These are phyloP conservation scores for Ctenosaura bakeri DNA, from an alignment of 2,797 vertebrate genomes.

Conservation along the genomic window DNA sequence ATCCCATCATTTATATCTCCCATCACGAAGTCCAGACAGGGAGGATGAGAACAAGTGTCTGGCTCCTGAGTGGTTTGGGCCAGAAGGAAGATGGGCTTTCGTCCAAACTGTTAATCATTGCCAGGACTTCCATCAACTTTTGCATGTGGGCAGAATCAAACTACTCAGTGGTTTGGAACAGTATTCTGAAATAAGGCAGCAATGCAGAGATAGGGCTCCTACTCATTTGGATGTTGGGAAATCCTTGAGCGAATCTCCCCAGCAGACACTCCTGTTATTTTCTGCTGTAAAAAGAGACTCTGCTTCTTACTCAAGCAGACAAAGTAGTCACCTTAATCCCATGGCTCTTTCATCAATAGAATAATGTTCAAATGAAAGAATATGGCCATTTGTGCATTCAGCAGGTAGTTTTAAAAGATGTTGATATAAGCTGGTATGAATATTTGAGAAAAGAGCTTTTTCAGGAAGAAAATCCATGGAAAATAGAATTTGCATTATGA, in stretches of 20 bases:
- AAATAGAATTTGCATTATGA: neutral
- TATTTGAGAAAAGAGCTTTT: neutral
- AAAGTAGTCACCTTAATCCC: neutral
- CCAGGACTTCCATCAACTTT: neutral
- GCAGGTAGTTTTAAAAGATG: neutral
- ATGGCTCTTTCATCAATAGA: neutral
- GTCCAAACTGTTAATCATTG: slow-evolving; percentile 5
- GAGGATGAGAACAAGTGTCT: neutral
- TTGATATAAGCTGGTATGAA: neutral
- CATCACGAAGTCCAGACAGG: slow-evolving; percentile 11
- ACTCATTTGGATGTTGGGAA: no score
- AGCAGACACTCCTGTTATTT: neutral
- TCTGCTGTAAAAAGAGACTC: neutral
- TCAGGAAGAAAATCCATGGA: neutral
- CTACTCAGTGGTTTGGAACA: neutral
- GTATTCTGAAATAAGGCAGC: neutral
- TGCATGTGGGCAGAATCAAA: neutral
- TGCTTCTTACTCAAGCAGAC: neutral
- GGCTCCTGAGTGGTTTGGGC: neutral
- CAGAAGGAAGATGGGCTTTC: neutral
- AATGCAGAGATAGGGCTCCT: no score
- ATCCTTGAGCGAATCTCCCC: neutral
- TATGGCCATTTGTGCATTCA: neutral
- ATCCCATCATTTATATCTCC: neutral
- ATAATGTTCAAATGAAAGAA: neutral